These are phyloP conservation scores for Byasa hedistus DNA, from an alignment of 2,888 invertebrate species.

Conservation along the genomic window DNA sequence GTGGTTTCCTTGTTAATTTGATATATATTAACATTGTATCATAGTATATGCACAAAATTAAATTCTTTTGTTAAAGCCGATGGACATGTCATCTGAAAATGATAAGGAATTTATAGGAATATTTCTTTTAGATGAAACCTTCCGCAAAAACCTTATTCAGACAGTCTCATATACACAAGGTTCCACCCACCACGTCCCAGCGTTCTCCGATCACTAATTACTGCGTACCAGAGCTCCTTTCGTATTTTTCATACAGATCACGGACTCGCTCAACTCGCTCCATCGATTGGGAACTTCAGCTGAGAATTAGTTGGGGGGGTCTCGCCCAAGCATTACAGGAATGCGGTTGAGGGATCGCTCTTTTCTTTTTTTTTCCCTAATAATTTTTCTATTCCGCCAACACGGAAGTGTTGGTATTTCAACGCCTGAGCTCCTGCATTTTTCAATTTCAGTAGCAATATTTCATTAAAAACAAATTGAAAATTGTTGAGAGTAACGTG, in stretches of 20 bases:
- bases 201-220: conserved; percentile 61
- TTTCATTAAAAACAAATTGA: neutral
- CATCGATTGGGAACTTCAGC: conserved; percentile 63
- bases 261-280: conserved; percentile 57
- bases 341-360: conserved; percentile 43
- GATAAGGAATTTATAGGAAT: conserved; percentile 2
- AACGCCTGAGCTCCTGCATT: conserved; percentile 11
- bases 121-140: neutral
- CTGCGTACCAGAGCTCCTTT: conserved; percentile 50
- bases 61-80: neutral
- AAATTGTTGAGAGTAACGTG: neutral
- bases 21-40: no score
- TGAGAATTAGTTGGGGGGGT: conserved; percentile 47
- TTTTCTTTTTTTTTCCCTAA: conserved; percentile 16
- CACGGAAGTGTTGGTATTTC: conserved; percentile 20
- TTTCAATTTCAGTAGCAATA: conserved; percentile 6
- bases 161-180: conserved; percentile 21
- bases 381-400: conserved; percentile 22
- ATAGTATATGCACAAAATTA: no score
- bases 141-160: no score
- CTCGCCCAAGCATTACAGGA: conserved; percentile 46
- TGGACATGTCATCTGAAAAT: neutral
- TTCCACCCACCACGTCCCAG: conserved; percentile 30
- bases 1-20: no score
- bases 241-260: conserved; percentile 75